Percentiles rank a stretch among this genome's conserved stretches.
phyloP scores from a whole-genome alignment of 2,888 invertebrate genomes.

The Hydraecia micacea region DNA sequence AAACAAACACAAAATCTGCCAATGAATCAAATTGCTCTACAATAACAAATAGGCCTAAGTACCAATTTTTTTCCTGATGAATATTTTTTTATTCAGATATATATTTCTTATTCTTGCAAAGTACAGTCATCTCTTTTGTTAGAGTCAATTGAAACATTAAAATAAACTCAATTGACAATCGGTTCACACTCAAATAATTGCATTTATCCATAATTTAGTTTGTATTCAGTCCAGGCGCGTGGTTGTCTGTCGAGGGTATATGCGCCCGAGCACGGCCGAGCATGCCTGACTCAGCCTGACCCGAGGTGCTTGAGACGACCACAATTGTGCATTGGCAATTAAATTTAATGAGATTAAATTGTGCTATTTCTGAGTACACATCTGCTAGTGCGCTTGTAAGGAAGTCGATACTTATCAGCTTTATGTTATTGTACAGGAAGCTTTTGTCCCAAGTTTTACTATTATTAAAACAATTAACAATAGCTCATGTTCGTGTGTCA shows the following conservation, averaged over 20 bases:
- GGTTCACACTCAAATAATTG: constrained; percentile 67
- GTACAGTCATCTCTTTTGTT: constrained; percentile 36
- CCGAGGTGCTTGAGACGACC: constrained; percentile 80
- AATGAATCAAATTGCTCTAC: neutral
- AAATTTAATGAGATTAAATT: constrained; percentile 87
- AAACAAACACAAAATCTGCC: neutral
- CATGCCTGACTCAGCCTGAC: constrained; percentile 81
- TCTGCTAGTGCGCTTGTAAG: constrained; percentile 73
- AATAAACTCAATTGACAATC: constrained; percentile 70
- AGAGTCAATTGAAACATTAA: constrained; percentile 44
- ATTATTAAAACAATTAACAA: constrained; percentile 50
- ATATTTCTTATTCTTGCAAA: neutral
- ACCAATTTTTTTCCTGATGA: neutral
- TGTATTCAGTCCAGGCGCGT: constrained; percentile 74
- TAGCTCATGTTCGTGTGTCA: constrained; percentile 40
- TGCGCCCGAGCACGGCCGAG: constrained; percentile 51
- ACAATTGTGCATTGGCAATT: constrained; percentile 87
- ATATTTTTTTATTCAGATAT: neutral
- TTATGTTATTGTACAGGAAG: constrained; percentile 74
- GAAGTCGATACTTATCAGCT: constrained; percentile 77
- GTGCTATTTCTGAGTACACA: constrained; percentile 83
- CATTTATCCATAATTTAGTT: constrained; percentile 75
- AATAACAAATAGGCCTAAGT: neutral
- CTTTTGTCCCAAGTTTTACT: constrained; percentile 51
- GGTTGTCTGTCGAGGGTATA: constrained; percentile 61